Conservation (phyloP, 2,888 invertebrate genomes). For the Pantelozetes paolii region DNA sequence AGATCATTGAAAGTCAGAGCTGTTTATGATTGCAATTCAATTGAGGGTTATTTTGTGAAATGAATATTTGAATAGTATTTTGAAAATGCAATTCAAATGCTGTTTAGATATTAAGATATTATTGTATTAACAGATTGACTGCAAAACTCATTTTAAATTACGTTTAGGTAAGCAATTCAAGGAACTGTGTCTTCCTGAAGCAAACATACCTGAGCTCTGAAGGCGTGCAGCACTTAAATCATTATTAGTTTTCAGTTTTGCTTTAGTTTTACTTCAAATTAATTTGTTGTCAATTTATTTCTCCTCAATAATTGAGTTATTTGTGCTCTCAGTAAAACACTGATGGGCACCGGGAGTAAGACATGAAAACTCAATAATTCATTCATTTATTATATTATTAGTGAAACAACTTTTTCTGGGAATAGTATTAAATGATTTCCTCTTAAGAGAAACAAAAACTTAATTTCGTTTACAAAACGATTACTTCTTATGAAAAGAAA, state of each 20-base stretch:
- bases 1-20: background rate
- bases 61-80: background rate
- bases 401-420: background rate
- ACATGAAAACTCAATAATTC: conserved; percentile 10
- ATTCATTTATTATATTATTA: background rate
- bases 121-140: background rate
- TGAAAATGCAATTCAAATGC: background rate
- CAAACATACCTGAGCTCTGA: background rate
- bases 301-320: background rate
- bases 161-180: too few relatives aligned
- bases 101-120: background rate
- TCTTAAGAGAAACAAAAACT: background rate
- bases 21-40: background rate
- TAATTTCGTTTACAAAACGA: background rate
- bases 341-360: background rate
- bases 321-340: background rate
- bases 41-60: background rate
- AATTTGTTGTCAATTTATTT: conserved; percentile 34
- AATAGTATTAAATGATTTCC: background rate
- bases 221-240: conserved; percentile 8
- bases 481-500: too few relatives aligned
- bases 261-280: background rate
- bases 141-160: background rate
- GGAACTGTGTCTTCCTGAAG: too few relatives aligned
- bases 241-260: background rate